Evolutionary conservation across 2,888 invertebrate genomes (phyloP).

Genomic region (Caenorhabditis drosophilae): DNA sequence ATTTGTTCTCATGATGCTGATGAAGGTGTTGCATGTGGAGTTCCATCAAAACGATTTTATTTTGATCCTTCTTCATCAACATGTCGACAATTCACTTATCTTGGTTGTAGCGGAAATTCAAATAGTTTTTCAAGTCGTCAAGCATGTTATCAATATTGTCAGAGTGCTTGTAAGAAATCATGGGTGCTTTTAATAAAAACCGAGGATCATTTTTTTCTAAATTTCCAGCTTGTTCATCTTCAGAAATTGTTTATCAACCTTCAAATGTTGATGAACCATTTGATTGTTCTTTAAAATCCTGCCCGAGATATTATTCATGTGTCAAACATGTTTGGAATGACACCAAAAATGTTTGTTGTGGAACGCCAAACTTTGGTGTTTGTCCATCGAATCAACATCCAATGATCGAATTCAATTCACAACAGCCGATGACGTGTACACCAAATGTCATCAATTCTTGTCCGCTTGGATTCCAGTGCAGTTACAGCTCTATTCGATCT

Average conservation of each 20-base stretch:
- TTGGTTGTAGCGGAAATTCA: slow-evolving; percentile 45
- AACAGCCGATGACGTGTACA: slow-evolving; percentile 55
- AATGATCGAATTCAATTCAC: slow-evolving; percentile 48
- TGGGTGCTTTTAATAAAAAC: slow-evolving; percentile 1
- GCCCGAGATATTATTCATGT: slow-evolving; percentile 55
- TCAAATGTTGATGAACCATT: slow-evolving; percentile 49
- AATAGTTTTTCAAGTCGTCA: slow-evolving; percentile 55
- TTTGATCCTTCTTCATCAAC: slow-evolving; percentile 46
- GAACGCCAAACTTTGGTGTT: slow-evolving; percentile 48
- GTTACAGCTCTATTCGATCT: slow-evolving; percentile 49
- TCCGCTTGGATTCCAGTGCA: slow-evolving; percentile 52
- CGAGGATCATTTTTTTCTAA: not conserved
- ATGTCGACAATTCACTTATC: slow-evolving; percentile 44
- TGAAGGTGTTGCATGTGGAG: slow-evolving; percentile 47
- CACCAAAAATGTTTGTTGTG: slow-evolving; percentile 55
- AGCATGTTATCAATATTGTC: slow-evolving; percentile 58
- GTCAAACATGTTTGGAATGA: slow-evolving; percentile 50
- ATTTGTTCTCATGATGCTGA: slow-evolving; percentile 51
- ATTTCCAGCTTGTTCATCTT: slow-evolving; percentile 55
- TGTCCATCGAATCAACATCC: slow-evolving; percentile 56
- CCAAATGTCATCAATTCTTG: slow-evolving; percentile 42
- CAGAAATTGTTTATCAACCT: slow-evolving; percentile 55
- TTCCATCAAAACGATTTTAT: slow-evolving; percentile 46
- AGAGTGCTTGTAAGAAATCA: slow-evolving; percentile 51
- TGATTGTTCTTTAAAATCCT: slow-evolving; percentile 54